Base-by-base conservation (phyloP, 2,888 invertebrate species). In the Cryptocheilus praepositus region DNA sequence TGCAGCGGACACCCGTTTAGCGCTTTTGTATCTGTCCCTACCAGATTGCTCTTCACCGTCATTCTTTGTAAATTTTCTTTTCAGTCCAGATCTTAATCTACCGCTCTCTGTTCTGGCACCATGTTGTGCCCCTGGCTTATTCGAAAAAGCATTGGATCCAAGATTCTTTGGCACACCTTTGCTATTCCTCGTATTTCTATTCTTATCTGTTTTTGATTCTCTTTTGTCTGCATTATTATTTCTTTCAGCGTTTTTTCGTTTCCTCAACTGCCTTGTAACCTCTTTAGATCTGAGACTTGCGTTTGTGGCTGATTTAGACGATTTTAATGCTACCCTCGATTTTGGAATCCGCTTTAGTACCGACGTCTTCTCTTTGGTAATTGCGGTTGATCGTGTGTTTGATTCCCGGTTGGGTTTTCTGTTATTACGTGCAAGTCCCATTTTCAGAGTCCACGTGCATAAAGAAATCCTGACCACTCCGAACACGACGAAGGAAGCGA, bases 231-330 rank as follows among this genome's bases (percentile, higher is more conserved):
- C 36, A 36, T 36, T 36, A 36, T 11, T 36, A 36, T 36, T 36
- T 11, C 3, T 15, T 25, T 11, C 11, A 36, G 43, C 2, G 21
- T 57, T 19, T 25, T 43, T 18, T 46, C 13, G 21, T 16, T 46
- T 54, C 45, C 4, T 18, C 21, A 16, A 43, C 21, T 57, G 36
- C 7, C 19, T 16, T 44, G 13, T 36, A 36, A 36, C 36, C 36
- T 8, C n/a, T 44, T 57, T 57, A 15, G 57, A 45, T 19, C 45
- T 57, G n/a, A 57, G 36, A 22, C 18, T n/a, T 15, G 7, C 11
- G 15, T 57, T 57, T 21, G 8, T 11, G 11, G 21, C n/a, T 0
- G 13, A 8, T 44, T 57, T 11, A 13, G 21, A 16, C n/a, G 8
- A 44, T 22, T 45, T 36, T 57, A 55, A 8, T 55, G 13, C 18